A percentile compares a stretch with the other conserved stretches of the same genome.
These are phyloP conservation scores for Trachythela sp. DNA, from an alignment of 64 coral and sea anemone species.

Conservation along the genomic window DNA sequence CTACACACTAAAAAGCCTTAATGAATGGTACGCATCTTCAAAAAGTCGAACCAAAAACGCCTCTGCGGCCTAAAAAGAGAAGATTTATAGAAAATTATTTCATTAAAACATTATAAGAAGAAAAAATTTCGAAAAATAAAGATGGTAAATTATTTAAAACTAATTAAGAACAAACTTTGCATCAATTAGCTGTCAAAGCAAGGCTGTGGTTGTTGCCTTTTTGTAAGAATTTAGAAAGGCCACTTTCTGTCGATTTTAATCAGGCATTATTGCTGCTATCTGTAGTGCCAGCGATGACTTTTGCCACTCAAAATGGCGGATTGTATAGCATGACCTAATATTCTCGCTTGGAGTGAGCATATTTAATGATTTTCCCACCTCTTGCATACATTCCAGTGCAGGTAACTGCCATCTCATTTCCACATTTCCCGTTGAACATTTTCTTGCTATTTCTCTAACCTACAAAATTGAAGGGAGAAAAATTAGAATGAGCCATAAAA, in stretches of 20 bases:
- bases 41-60: constrained; percentile 84
- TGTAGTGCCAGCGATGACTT: too few relatives aligned
- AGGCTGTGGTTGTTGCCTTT: too few relatives aligned
- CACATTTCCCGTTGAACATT: constrained; percentile 17
- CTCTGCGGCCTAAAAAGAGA: constrained; percentile 60
- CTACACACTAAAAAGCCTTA: not conserved
- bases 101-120: not conserved
- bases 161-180: too few relatives aligned
- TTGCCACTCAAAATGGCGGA: too few relatives aligned
- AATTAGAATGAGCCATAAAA: not conserved
- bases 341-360: not conserved
- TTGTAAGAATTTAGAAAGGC: too few relatives aligned
- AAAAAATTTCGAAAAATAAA: too few relatives aligned
- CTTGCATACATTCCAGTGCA: constrained; percentile 71
- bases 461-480: too few relatives aligned
- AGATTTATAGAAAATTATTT: not conserved
- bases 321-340: not conserved
- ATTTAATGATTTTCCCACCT: constrained; percentile 44
- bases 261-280: too few relatives aligned
- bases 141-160: too few relatives aligned
- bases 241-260: too few relatives aligned
- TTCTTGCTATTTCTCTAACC: constrained; percentile 77
- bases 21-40: constrained; percentile 95
- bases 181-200: too few relatives aligned
- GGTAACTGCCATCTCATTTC: constrained; percentile 77